Conservation (phyloP, 2,113 vertebrate genomes). For the Capreolus pygargus region DNA sequence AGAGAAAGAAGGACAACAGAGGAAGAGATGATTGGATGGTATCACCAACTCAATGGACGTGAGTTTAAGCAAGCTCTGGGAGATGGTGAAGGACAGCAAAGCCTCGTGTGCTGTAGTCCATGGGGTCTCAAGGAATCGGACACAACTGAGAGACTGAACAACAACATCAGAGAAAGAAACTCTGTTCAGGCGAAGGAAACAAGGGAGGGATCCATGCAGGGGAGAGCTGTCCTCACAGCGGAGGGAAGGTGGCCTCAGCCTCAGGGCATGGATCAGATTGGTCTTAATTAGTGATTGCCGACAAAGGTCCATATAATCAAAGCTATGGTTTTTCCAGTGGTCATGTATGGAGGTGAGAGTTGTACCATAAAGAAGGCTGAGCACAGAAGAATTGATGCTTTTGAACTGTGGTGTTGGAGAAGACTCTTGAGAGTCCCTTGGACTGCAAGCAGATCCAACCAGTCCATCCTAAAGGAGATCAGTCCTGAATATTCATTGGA, state of each 20-base stretch:
- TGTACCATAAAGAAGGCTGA: not conserved
- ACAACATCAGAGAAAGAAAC: not conserved
- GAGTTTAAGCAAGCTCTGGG: not conserved
- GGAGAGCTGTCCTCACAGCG: too few relatives aligned
- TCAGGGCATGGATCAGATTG: not conserved
- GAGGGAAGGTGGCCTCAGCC: not conserved
- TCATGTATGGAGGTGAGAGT: not conserved
- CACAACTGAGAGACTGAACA: not conserved
- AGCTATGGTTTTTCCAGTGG: not conserved
- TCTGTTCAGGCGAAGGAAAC: not conserved
- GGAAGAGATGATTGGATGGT: not conserved
- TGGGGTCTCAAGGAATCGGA: not conserved
- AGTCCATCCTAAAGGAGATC: not conserved
- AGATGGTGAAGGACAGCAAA: not conserved
- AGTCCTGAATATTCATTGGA: not conserved
- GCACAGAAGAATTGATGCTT: rapidly evolving
- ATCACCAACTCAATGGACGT: not conserved
- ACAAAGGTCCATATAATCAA: not conserved
- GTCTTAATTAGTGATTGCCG: not conserved
- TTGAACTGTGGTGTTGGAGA: not conserved
- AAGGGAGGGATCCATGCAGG: not conserved
- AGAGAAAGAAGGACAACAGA: not conserved
- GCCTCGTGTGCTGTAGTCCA: not conserved
- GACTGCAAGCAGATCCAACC: not conserved
- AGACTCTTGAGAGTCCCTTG: not conserved